Base-by-base conservation (phyloP, 2,888 invertebrate genomes). In the Caenorhabditis sp. region DNA sequence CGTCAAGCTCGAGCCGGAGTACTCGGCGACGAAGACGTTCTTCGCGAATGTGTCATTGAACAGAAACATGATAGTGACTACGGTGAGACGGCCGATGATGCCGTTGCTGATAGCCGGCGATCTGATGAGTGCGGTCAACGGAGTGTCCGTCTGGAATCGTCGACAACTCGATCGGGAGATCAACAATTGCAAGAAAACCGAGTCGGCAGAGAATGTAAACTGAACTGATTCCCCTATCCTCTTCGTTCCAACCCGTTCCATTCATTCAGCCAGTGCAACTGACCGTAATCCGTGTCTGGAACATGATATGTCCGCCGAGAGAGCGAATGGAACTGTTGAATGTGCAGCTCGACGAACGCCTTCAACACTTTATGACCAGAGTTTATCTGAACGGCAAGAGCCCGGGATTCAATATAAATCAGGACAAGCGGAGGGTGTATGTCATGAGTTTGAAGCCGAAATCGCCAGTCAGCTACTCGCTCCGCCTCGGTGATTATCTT, bases 401-500 rank as follows among this genome's bases (percentile, higher is more conserved):
- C 35, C 35, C 9, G 35, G 35, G 35, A 35, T 35, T 35, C 35
- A 13, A 9, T 9, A 35, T 35, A 2, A 2, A 7, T 9, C 2
- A 9, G 11, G 35, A 35, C 2, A 9, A 13, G 35, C 9, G 13
- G 35, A 3, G 9, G 9, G 9, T 35, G 11, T 13, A 13, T 13
- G 13, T 35, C 35, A 2, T 13, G 35, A 13, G 11, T 37, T 39
- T 39, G 15, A 24, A 52, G 62, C 15, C 62, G 0, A 52, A 24
- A 15, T 50, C 62, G n/a, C n/a, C 48, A 2, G 27, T 43, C 15
- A 52, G 62, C 39, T 52, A 37, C 11, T 22, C 50, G 5, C 41
- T 63, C 9, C 52, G 52, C 4, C 24, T 63, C 41, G 62, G 62
- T 7, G 62, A 63, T 63, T 52, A 63, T 30, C 35, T 63, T 5